These are phyloP conservation scores for Daubentonia madagascariensis DNA, from an alignment of 2,113 vertebrate genomes.

Conservation along the genomic window DNA sequence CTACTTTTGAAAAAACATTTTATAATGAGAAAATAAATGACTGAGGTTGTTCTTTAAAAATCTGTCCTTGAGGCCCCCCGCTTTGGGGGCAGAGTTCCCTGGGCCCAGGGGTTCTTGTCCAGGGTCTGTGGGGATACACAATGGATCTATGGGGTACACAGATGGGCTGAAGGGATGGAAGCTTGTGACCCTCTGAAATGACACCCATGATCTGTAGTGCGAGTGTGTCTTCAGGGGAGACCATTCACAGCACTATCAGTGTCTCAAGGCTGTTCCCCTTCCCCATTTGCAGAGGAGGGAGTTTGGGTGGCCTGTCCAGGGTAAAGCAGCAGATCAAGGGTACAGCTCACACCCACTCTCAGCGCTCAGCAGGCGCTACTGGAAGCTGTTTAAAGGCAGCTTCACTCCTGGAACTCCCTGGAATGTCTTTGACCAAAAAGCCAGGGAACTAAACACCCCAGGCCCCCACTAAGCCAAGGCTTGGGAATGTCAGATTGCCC, in stretches of 20 bases:
- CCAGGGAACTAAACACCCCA: slow-evolving; percentile 34
- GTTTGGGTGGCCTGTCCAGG: not conserved
- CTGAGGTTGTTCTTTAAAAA: not conserved
- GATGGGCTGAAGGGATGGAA: not conserved
- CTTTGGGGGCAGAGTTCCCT: not conserved
- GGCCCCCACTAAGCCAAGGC: not conserved
- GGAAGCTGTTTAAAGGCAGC: slow-evolving; percentile 64
- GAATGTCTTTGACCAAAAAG: slow-evolving; percentile 47
- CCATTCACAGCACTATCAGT: not conserved
- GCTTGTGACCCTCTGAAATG: not conserved
- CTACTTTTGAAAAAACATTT: not conserved
- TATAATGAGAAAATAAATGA: not conserved
- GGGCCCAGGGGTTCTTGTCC: not conserved
- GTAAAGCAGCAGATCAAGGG: not conserved
- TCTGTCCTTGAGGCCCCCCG: not conserved
- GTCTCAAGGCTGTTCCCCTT: not conserved
- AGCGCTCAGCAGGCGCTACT: not conserved
- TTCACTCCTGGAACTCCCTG: not conserved
- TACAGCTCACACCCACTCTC: not conserved
- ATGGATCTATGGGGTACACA: not conserved
- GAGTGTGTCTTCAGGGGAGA: not conserved
- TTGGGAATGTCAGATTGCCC: slow-evolving; percentile 45
- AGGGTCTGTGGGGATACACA: not conserved
- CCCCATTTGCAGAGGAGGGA: not conserved
- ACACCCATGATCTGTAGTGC: not conserved